Conservation (phyloP, 2,888 invertebrate genomes). For the Lasioglossum calceatum region DNA sequence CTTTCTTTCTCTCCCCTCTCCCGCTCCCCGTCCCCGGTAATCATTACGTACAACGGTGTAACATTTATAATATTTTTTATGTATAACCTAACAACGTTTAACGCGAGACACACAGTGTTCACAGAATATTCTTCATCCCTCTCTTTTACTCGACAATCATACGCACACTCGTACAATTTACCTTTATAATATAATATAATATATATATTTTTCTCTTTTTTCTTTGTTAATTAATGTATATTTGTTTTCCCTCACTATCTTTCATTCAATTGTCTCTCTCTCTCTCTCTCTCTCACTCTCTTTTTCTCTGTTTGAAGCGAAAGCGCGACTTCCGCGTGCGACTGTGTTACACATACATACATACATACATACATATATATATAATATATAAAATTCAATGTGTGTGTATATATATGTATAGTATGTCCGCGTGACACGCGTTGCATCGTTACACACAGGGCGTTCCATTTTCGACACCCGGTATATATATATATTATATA, state of each 20-base stretch:
- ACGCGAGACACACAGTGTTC: constrained; percentile 72
- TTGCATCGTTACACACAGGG: constrained; percentile 35
- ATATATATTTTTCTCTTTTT: constrained; percentile 17
- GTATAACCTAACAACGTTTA: constrained; percentile 80
- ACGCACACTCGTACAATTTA: constrained; percentile 19
- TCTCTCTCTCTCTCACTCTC: neutral
- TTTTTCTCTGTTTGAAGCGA: constrained; percentile 18
- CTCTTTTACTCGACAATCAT: neutral
- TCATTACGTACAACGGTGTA: constrained; percentile 80
- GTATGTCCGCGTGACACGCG: constrained; percentile 42
- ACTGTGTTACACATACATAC: constrained; percentile 34
- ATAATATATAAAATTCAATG: constrained; percentile 44
- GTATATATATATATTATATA: constrained; percentile 43
- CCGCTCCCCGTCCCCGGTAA: constrained; percentile 44
- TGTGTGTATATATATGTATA: constrained; percentile 36
- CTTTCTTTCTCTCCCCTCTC: neutral
- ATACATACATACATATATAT: constrained; percentile 47
- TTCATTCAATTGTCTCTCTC: neutral
- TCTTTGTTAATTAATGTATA: constrained; percentile 1
- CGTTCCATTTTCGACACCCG: neutral
- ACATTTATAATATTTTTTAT: constrained; percentile 78
- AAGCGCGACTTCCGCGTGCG: constrained; percentile 47
- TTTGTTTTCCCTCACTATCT: neutral
- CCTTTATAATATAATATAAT: constrained; percentile 16
- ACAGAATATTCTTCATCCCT: constrained; percentile 10